A percentile compares a stretch with the other conserved stretches of the same genome.
Evolutionary conservation across 2,797 vertebrate species (phyloP).

Genomic region (Centropyge bicolor): DNA sequence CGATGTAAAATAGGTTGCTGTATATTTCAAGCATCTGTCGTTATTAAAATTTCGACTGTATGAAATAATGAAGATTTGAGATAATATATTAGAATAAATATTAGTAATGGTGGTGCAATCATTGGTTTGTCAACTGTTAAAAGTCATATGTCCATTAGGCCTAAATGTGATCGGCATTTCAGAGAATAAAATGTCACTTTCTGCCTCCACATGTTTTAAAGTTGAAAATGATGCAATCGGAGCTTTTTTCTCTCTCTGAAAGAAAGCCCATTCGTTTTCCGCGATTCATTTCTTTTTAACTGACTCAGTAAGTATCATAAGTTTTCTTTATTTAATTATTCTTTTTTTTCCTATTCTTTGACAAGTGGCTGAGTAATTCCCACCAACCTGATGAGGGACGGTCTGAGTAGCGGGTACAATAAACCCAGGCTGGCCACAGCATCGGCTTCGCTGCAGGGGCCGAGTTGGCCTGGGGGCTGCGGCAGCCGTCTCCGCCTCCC

Average conservation of each 20-base stretch:
- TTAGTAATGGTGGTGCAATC: conserved; percentile 26
- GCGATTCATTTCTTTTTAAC: background rate
- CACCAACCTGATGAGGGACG: conserved; percentile 95
- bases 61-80: background rate
- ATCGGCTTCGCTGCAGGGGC: conserved; percentile 85
- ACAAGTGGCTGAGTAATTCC: background rate
- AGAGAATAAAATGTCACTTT: background rate
- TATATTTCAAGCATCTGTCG: background rate
- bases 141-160: conserved; percentile 19
- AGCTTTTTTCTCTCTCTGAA: background rate
- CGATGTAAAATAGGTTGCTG: background rate
- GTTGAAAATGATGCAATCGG: conserved; percentile 2
- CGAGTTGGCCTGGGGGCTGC: conserved; percentile 87
- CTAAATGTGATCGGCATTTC: background rate
- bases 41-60: background rate
- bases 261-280: background rate
- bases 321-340: background rate
- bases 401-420: conserved; percentile 97
- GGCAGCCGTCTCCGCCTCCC: conserved; percentile 82
- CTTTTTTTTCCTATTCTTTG: too few species aligned
- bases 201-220: background rate
- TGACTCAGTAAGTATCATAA: background rate
- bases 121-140: conserved; percentile 31
- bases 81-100: background rate
- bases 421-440: conserved; percentile 98